These are phyloP conservation scores for Rhopalosiphum padi DNA, from an alignment of 1,140 invertebrate genomes.

Conservation along the genomic window DNA sequence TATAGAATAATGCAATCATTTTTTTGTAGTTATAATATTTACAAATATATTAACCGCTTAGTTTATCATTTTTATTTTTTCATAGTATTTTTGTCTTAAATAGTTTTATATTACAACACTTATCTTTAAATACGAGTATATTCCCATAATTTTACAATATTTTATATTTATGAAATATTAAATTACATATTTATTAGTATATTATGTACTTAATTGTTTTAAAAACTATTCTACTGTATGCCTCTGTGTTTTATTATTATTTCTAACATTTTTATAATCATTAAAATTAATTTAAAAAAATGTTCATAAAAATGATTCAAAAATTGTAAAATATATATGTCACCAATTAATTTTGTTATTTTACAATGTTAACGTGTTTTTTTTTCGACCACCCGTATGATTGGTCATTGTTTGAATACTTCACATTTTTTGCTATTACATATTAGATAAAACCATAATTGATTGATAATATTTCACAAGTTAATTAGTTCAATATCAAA, in stretches of 20 bases:
- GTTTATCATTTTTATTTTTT: too few relatives aligned
- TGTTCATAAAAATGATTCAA: background rate
- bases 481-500: constrained; percentile 2
- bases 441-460: background rate
- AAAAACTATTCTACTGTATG: background rate
- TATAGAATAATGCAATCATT: too few relatives aligned
- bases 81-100: too few relatives aligned
- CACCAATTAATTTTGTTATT: constrained; percentile 5
- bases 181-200: background rate
- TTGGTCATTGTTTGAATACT: constrained; percentile 23
- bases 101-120: too few relatives aligned
- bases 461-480: background rate
- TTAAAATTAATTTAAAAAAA: background rate
- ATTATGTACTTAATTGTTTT: background rate
- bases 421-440: constrained; percentile 2
- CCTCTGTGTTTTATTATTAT: background rate
- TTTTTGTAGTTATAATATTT: too few relatives aligned
- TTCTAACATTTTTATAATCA: background rate
- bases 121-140: background rate
- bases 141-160: background rate
- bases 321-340: background rate
- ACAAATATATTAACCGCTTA: too few relatives aligned
- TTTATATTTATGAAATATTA: background rate
- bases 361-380: constrained; percentile 23
- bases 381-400: constrained; percentile 38